These are phyloP conservation scores for Antennarius striatus DNA, from an alignment of 2,113 vertebrate genomes.

Conservation along the genomic window DNA sequence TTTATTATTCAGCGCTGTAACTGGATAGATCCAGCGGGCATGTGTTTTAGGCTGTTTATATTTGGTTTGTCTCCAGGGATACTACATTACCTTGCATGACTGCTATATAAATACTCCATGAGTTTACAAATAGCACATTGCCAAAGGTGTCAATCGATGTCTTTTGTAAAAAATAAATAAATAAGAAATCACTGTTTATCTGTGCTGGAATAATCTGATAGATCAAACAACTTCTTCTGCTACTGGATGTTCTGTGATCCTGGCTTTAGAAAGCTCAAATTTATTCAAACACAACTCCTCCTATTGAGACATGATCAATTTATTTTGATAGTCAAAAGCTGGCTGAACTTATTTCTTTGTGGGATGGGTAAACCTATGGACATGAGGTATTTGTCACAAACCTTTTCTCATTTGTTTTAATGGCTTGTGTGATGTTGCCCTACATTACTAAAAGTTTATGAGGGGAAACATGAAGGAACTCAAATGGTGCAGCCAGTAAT, in stretches of 20 bases:
- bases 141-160: constrained; percentile 13
- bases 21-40: constrained; percentile 54
- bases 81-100: constrained; percentile 47
- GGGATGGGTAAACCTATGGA: no score
- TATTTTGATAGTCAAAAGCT: no score
- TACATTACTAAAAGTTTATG: constrained; percentile 60
- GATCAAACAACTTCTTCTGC: no score
- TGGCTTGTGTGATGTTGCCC: constrained; percentile 35
- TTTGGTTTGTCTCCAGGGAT: constrained; percentile 61
- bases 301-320: no score
- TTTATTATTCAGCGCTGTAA: constrained; percentile 70
- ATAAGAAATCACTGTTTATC: constrained; percentile 2
- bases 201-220: not conserved
- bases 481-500: constrained; percentile 57
- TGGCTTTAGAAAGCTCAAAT: not conserved
- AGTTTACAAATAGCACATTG: constrained; percentile 47
- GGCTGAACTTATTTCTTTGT: no score
- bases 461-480: constrained; percentile 47
- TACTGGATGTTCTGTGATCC: not conserved
- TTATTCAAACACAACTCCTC: no score
- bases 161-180: not conserved
- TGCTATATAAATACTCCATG: constrained; percentile 49
- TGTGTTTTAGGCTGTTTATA: constrained; percentile 67
- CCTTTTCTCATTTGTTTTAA: constrained; percentile 36
- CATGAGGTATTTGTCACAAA: constrained; percentile 23